Conservation (phyloP, 2,888 invertebrate species). For the Oscheius onirici region DNA sequence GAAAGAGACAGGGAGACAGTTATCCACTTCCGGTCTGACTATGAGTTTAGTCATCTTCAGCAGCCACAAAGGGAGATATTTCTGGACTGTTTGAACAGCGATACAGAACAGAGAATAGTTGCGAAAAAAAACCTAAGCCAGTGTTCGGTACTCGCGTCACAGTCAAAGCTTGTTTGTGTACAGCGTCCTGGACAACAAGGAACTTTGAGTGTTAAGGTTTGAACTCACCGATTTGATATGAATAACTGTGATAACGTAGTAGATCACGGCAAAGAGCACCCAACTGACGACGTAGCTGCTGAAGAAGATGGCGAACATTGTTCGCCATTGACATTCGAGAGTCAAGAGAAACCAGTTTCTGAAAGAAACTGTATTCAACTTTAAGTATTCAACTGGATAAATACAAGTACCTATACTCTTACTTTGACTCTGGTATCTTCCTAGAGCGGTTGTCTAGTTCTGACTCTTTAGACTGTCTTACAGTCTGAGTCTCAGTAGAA, state of each 20-base stretch:
- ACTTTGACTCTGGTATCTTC: no score
- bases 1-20: neutral
- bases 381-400: no score
- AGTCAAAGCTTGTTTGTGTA: neutral
- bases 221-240: constrained; percentile 21
- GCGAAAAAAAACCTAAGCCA: no score
- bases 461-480: no score
- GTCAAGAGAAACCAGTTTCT: constrained; percentile 71
- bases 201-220: no score
- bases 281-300: constrained; percentile 62
- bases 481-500: no score
- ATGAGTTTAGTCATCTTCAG: no score
- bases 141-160: no score
- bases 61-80: neutral
- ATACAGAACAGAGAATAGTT: no score
- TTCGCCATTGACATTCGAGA: constrained; percentile 67
- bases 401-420: no score
- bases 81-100: neutral
- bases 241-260: constrained; percentile 54
- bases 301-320: constrained; percentile 59
- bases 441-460: no score
- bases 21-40: neutral
- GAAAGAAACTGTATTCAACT: no score
- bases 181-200: neutral
- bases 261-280: constrained; percentile 61